phyloP scores from a whole-genome alignment of 2,888 invertebrate genomes.

The Pyrocoelia pectoralis region DNA sequence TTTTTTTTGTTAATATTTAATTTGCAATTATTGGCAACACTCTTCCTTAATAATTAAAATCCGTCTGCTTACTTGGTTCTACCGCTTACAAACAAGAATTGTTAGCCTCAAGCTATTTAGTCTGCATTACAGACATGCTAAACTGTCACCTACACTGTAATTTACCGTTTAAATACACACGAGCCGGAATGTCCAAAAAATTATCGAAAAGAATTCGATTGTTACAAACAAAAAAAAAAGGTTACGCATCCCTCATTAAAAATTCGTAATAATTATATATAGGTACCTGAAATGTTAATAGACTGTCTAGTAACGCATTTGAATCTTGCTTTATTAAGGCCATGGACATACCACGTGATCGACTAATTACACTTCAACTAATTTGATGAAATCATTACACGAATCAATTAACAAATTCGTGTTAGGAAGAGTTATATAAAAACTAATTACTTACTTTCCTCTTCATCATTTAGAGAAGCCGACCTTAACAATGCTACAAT shows the following conservation, averaged over 20 bases:
- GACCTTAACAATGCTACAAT: too few species aligned
- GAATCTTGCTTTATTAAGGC: neutral
- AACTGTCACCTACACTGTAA: constrained; percentile 30
- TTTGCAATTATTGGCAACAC: neutral
- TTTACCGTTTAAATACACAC: neutral
- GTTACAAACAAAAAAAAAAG: too few species aligned
- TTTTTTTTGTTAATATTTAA: neutral
- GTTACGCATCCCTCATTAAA: too few species aligned
- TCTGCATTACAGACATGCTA: constrained; percentile 39
- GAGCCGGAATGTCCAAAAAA: neutral
- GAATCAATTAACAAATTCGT: neutral
- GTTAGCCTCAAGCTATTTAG: constrained; percentile 32
- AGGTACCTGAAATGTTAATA: too few species aligned
- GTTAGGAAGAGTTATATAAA: too few species aligned
- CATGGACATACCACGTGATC: neutral
- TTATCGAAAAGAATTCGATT: too few species aligned
- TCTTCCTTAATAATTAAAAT: constrained; percentile 27
- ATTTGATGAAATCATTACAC: neutral
- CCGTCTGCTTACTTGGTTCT: constrained; percentile 20
- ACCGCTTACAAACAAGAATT: constrained; percentile 15
- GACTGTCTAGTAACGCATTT: too few species aligned
- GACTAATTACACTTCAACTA: neutral
- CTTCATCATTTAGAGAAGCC: too few species aligned
- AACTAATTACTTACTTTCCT: too few species aligned
- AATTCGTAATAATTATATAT: too few species aligned